Evolutionary conservation across 2,888 invertebrate genomes (phyloP).

Genomic region (Steinernema hermaphroditum): DNA sequence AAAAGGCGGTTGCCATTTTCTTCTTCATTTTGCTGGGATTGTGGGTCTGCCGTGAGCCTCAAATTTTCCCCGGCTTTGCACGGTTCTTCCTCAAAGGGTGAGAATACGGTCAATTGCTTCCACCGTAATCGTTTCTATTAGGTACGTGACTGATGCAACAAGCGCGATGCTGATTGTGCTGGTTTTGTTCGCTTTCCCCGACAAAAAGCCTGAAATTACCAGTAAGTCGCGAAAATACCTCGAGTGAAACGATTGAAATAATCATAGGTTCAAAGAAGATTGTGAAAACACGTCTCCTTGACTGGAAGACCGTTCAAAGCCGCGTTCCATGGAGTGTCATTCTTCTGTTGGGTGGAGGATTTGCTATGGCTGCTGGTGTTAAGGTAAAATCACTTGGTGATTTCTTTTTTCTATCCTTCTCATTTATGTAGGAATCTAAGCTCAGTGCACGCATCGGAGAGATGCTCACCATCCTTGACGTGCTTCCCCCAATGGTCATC

Average conservation of each 20-base stretch:
- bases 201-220: slow-evolving; percentile 71
- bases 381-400: no score
- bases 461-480: slow-evolving; percentile 74
- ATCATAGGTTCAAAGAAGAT: slow-evolving; percentile 28
- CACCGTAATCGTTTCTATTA: slow-evolving; percentile 33
- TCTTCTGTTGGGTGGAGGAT: slow-evolving; percentile 56
- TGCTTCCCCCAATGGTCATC: slow-evolving; percentile 74
- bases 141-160: slow-evolving; percentile 68
- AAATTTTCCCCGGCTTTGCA: slow-evolving; percentile 85
- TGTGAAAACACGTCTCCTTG: slow-evolving; percentile 68
- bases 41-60: slow-evolving; percentile 86
- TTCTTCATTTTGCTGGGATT: slow-evolving; percentile 81
- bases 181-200: slow-evolving; percentile 81
- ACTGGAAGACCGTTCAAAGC: slow-evolving; percentile 61
- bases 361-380: slow-evolving; percentile 55
- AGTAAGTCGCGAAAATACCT: not conserved
- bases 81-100: slow-evolving; percentile 57
- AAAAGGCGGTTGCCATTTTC: slow-evolving; percentile 45
- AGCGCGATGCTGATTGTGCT: slow-evolving; percentile 79
- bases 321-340: slow-evolving; percentile 57
- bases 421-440: slow-evolving; percentile 71
- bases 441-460: slow-evolving; percentile 79
- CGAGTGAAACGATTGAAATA: not conserved
- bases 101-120: slow-evolving; percentile 34
- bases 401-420: not conserved